Base-by-base conservation (phyloP, 2,888 invertebrate genomes). In the Hirtodrosophila histrioides region DNA sequence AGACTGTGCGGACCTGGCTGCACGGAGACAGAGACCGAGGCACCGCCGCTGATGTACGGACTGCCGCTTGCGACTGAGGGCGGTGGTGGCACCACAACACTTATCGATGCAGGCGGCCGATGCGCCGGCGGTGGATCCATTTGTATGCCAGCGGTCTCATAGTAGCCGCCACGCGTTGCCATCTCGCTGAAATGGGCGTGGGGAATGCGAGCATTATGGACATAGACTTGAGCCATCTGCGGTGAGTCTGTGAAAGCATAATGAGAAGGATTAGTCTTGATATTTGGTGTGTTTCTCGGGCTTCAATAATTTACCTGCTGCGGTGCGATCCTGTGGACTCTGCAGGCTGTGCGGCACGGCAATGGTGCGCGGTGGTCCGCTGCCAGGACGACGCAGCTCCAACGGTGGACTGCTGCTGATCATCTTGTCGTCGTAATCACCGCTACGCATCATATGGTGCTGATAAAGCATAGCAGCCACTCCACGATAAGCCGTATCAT, bases 401-500 rank as follows among this genome's bases (percentile, higher is more conserved):
- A 95, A 91, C 31, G 96, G 95, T 78, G 96, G 95, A 90, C 95
- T 94, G 60, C 93, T 94, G 64, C 94, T 94, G 78, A 94, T 94
- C 86, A 95, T 85, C 51, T 90, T 88, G 53, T 92, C 92, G 49
- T 92, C 92, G 8, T 90, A 85, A 51, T 92, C 92, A 5, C 73
- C 76, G 48, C 68, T 66, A 33, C 89, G 86, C 55, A 94, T 92
- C 48, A 94, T 89, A 68, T 91, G 90, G 69, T 91, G 91, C 54
- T 92, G 91, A 69, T 91, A 91, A 53, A 91, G 86, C 71, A 92
- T 89, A 8, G 88, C 73, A 75, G 64, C 91, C 85, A 79, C 92
- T 91, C 91, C 72, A 92, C 91, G 82, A 81, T 82, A 92, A 2
- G 87, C 77, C 2, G 89, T 76, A 56, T 94, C 94, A 66, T 93